Conservation (phyloP, 1,140 invertebrate genomes). For the Drosophila nasuta region DNA sequence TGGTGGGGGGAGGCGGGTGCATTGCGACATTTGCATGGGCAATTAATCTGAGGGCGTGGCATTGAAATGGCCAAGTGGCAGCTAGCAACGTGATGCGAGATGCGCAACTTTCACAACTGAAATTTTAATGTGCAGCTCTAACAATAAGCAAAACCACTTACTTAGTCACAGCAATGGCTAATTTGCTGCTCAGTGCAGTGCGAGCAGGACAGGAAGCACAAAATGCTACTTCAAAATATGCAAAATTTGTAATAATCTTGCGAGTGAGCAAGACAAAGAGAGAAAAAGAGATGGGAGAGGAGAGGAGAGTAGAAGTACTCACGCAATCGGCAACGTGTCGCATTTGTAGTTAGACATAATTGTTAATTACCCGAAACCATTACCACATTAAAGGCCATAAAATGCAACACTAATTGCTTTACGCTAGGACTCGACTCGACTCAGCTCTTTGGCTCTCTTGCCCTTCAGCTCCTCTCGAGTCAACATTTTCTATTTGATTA, state of each 20-base stretch:
- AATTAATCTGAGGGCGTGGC: constrained; percentile 64
- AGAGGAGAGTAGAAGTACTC: constrained; percentile 16
- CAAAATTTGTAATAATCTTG: constrained; percentile 77
- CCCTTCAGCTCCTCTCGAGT: constrained; percentile 35
- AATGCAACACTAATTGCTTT: constrained; percentile 83
- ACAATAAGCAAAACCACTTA: constrained; percentile 78
- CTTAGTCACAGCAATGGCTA: constrained; percentile 72
- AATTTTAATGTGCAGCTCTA: constrained; percentile 75
- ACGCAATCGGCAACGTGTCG: constrained; percentile 81
- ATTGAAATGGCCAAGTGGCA: constrained; percentile 47
- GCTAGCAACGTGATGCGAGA: constrained; percentile 6
- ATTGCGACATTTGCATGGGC: constrained; percentile 70
- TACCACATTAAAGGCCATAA: constrained; percentile 83
- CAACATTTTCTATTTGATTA: constrained; percentile 77
- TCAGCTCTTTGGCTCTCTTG: not conserved
- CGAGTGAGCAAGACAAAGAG: constrained; percentile 9
- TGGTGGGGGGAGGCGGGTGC: not conserved
- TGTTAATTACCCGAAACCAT: constrained; percentile 83
- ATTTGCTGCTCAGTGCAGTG: constrained; percentile 57
- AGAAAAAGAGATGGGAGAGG: not conserved
- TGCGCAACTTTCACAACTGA: constrained; percentile 57
- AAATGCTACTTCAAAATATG: constrained; percentile 71
- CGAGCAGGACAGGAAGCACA: constrained; percentile 2
- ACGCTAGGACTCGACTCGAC: constrained; percentile 48
- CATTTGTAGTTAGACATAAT: constrained; percentile 83